Percentiles rank a stretch among this genome's conserved stretches.
Conservation (phyloP, 2,797 vertebrate species). For the Triplophysa bombifrons region DNA sequence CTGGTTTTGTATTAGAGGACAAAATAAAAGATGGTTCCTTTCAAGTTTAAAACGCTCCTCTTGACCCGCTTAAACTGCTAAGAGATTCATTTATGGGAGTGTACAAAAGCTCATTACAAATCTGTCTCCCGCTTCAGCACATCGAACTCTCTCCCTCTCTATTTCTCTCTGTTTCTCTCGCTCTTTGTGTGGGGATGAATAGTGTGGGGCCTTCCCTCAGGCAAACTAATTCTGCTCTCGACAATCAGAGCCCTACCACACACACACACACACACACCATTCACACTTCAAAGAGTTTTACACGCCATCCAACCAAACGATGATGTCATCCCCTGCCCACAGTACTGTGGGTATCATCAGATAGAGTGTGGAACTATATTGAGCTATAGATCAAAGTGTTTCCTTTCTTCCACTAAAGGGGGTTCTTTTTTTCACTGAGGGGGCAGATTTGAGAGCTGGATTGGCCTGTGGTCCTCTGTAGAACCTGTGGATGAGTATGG, state of each 20-base stretch:
- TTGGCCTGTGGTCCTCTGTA: constrained; percentile 26
- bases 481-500: constrained; percentile 41
- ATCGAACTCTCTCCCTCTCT: constrained; percentile 20
- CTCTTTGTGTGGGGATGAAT: constrained; percentile 54
- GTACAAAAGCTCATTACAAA: constrained; percentile 53
- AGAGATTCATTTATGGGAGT: constrained; percentile 60
- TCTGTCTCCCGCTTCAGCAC: constrained; percentile 42
- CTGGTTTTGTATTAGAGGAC: constrained; percentile 44
- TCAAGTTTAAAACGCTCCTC: constrained; percentile 53
- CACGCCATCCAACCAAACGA: constrained; percentile 54
- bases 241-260: constrained; percentile 59
- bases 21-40: constrained; percentile 53
- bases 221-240: constrained; percentile 56
- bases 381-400: constrained; percentile 49
- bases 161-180: constrained; percentile 14
- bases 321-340: constrained; percentile 63
- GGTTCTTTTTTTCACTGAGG: constrained; percentile 17
- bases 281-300: constrained; percentile 63
- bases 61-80: constrained; percentile 51
- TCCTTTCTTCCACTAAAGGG: constrained; percentile 38
- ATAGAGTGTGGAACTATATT: constrained; percentile 45
- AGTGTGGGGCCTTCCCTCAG: constrained; percentile 52
- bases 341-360: constrained; percentile 49
- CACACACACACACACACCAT: constrained; percentile 47
- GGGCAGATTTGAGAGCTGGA: constrained; percentile 12